Percentiles rank a stretch among this genome's conserved stretches.
These are phyloP conservation scores for Tiliqua scincoides DNA, from an alignment of 2,113 vertebrate species.

Conservation along the genomic window DNA sequence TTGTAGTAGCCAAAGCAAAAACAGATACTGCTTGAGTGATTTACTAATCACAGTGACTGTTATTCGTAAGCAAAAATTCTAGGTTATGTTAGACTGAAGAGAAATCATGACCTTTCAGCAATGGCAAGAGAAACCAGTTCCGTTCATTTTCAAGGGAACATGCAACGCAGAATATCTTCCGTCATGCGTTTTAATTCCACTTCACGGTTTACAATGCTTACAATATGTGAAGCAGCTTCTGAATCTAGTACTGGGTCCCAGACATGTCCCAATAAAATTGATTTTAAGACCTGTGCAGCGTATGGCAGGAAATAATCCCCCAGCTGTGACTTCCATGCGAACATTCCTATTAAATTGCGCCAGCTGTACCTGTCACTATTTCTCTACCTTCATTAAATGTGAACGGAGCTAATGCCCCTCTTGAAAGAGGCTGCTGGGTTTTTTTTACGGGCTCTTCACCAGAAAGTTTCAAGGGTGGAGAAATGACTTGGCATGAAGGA, in stretches of 20 bases:
- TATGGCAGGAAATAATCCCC: slow-evolving; percentile 15
- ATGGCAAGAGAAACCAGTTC: neutral
- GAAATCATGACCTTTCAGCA: neutral
- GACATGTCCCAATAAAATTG: slow-evolving; percentile 7
- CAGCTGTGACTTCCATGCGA: slow-evolving; percentile 13
- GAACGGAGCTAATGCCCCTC: rapidly evolving
- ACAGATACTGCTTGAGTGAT: neutral
- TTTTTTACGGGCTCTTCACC: neutral
- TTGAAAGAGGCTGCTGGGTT: neutral
- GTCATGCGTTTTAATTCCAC: neutral
- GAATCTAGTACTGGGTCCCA: slow-evolving; percentile 12
- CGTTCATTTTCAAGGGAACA: neutral
- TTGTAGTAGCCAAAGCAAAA: neutral
- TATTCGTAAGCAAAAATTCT: neutral
- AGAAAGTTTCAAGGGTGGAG: neutral
- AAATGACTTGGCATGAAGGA: neutral
- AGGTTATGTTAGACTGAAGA: neutral
- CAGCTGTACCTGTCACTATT: neutral
- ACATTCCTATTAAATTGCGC: neutral
- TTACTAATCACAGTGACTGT: neutral
- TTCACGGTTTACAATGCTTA: neutral
- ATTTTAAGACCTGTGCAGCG: slow-evolving; percentile 19
- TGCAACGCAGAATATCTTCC: neutral
- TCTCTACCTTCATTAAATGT: rapidly evolving
- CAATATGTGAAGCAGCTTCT: slow-evolving; percentile 1